Conservation (phyloP, 2,797 vertebrate genomes). For the Parauchenoglanis ngamensis region DNA sequence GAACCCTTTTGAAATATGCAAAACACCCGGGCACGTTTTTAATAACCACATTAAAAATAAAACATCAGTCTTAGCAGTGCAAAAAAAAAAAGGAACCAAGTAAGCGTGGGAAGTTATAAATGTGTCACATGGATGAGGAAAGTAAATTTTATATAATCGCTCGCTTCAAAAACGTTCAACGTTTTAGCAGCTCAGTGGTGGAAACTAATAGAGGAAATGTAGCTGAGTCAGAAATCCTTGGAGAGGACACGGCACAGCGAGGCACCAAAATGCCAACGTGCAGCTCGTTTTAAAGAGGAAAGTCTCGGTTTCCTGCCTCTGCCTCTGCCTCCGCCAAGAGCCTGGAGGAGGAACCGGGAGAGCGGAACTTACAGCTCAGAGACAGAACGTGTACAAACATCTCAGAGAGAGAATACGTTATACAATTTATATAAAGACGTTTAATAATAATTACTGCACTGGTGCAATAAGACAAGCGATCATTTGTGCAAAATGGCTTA, state of each 20-base stretch:
- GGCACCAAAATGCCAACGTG: conserved; percentile 36
- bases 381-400: background rate
- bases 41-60: background rate
- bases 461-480: background rate
- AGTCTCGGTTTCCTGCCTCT: conserved; percentile 50
- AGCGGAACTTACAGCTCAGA: conserved; percentile 4
- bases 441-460: background rate
- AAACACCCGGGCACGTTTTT: background rate
- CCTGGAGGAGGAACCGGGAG: conserved; percentile 23
- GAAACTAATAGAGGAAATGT: conserved; percentile 32
- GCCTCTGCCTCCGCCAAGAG: conserved; percentile 3
- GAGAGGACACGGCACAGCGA: conserved; percentile 32
- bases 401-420: conserved; percentile 3
- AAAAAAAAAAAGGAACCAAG: background rate
- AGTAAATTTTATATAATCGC: background rate
- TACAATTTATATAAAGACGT: background rate
- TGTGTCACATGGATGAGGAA: background rate
- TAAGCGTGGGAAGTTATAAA: too few species aligned
- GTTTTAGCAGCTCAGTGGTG: conserved; percentile 4
- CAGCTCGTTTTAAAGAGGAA: conserved; percentile 52
- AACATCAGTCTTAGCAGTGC: background rate
- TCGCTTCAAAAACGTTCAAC: background rate
- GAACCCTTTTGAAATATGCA: background rate
- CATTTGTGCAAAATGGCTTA: background rate
- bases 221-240: conserved; percentile 56